Evolutionary conservation across 2,797 vertebrate genomes (phyloP), one percentile per base, ranked within the genome.

Genomic region (Cichlasoma orientale): DNA sequence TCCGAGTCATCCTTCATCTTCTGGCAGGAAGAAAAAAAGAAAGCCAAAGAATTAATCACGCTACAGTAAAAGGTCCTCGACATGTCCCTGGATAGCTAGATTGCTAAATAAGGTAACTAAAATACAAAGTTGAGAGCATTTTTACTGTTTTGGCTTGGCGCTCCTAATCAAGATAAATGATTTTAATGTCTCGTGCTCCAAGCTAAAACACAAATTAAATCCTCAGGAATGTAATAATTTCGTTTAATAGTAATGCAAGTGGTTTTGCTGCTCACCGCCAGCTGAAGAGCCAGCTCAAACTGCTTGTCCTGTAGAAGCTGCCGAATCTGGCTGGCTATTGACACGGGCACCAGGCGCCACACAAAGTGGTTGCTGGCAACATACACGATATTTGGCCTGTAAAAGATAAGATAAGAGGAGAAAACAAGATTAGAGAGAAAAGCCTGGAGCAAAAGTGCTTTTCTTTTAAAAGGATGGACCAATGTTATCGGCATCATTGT

Each of bases 351-450:
- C 68, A 99, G 97, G 80, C 98, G 96, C 98, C 98, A 99, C 75
- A 99, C 98, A 90, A 99, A 99, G 92, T 99, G 98, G 95, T 99
- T 99, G 92, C 98, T 99, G 91, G 98, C 98, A 70, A 99, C 98
- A 4, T 99, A 99, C 75, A 99, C 97, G 72, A 97, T 96, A 88
- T 99, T 98, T 75, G 95, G 95, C 82, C 97, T 99, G 92, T 23
- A 82, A 77, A 50, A 87, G 74, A 83, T 47, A 61, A 61, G 58
- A 61, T 19, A 66, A 61, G 54, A 74, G 41, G 53, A 78, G 36
- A 57, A 70, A 68, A 55, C 12, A 44, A 57, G 59, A 72, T 71
- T 16, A 79, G 29, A 59, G 21, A 55, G 11, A 14, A 82, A 1
- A 14, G n/a, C 27, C 14, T 50, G 31, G 50, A 61, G 36, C 31